Conservation (phyloP, 2,888 invertebrate genomes). For the Caenorhabditis wallacei region DNA sequence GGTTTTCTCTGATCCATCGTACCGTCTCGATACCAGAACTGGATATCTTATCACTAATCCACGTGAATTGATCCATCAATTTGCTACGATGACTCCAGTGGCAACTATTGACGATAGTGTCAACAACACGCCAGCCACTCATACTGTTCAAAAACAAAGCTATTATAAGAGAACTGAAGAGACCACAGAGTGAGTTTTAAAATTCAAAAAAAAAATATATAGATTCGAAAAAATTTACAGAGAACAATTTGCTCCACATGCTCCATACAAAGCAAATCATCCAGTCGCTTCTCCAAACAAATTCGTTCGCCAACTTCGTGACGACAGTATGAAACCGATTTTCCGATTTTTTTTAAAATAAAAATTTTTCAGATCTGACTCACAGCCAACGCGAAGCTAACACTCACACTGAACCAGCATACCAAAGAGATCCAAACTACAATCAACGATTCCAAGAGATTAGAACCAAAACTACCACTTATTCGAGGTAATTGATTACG, state of each 20-base stretch:
- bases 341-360: slow-evolving; percentile 26
- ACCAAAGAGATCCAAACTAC: slow-evolving; percentile 70
- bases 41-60: slow-evolving; percentile 82
- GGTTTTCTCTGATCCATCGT: slow-evolving; percentile 77
- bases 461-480: slow-evolving; percentile 67
- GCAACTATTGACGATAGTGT: slow-evolving; percentile 71
- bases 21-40: slow-evolving; percentile 72
- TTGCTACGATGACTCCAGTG: slow-evolving; percentile 82
- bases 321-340: slow-evolving; percentile 76
- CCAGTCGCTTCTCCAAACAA: slow-evolving; percentile 76
- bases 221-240: slow-evolving; percentile 38
- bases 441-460: slow-evolving; percentile 79
- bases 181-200: slow-evolving; percentile 65
- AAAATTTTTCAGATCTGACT: slow-evolving; percentile 75
- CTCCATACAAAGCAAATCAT: slow-evolving; percentile 77
- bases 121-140: slow-evolving; percentile 73
- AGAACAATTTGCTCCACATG: slow-evolving; percentile 74
- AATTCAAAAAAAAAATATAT: neutral
- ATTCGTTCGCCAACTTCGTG: slow-evolving; percentile 81
- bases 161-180: slow-evolving; percentile 78
- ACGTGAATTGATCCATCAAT: slow-evolving; percentile 82
- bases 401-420: slow-evolving; percentile 77
- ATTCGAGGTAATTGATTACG: slow-evolving; percentile 32
- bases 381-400: slow-evolving; percentile 81
- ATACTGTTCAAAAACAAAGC: slow-evolving; percentile 75